Evolutionary conservation across 1,140 invertebrate genomes (phyloP).

Genomic region (Drosophila pachea): DNA sequence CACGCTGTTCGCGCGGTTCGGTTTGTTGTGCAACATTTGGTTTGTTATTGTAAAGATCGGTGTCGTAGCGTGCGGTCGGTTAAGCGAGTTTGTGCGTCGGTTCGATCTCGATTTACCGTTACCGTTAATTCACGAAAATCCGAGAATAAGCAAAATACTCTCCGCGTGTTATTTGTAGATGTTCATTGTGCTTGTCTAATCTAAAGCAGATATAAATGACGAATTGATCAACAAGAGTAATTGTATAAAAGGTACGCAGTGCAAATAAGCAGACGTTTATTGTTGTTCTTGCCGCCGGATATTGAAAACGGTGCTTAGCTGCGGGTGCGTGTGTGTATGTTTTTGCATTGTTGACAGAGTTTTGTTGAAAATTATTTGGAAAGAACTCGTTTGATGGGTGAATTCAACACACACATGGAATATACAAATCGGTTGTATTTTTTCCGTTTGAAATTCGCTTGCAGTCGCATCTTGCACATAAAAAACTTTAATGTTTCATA

Average conservation of each 20-base stretch:
- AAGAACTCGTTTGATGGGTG: slow-evolving; percentile 56
- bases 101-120: slow-evolving; percentile 36
- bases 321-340: slow-evolving; percentile 18
- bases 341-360: slow-evolving; percentile 39
- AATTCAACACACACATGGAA: slow-evolving; percentile 33
- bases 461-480: slow-evolving; percentile 33
- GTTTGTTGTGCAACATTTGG: slow-evolving; percentile 32
- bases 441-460: slow-evolving; percentile 5
- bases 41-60: slow-evolving; percentile 33
- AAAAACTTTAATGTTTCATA: slow-evolving; percentile 5
- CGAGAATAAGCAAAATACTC: slow-evolving; percentile 14
- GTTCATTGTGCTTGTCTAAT: slow-evolving; percentile 13
- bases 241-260: slow-evolving; percentile 30
- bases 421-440: slow-evolving; percentile 31
- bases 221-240: slow-evolving; percentile 7
- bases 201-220: neutral
- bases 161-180: slow-evolving; percentile 14
- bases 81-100: slow-evolving; percentile 11
- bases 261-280: slow-evolving; percentile 21
- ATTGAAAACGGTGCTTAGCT: slow-evolving; percentile 41
- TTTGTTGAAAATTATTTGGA: slow-evolving; percentile 59
- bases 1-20: neutral
- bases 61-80: slow-evolving; percentile 41
- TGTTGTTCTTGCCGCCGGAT: slow-evolving; percentile 40
- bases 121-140: slow-evolving; percentile 29